A percentile compares a stretch with the other conserved stretches of the same genome.
Conservation (phyloP, 2,113 vertebrate genomes). For the Suncus etruscus region DNA sequence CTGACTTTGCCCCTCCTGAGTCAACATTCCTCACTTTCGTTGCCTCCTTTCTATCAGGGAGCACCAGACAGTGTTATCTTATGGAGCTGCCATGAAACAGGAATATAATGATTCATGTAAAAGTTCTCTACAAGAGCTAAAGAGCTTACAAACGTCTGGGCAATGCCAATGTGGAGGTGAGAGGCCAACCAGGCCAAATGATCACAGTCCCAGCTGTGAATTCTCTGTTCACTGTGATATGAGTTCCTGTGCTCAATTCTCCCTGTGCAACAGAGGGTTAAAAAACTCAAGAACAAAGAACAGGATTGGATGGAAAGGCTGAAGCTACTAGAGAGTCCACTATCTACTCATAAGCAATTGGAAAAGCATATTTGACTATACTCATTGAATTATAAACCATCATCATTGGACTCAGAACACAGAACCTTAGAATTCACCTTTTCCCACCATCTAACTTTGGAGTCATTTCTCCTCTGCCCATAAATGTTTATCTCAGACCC, state of each 20-base stretch:
- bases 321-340: background rate
- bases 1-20: background rate
- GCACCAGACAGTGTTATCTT: background rate
- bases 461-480: background rate
- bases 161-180: conserved; percentile 55
- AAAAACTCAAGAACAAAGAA: conserved; percentile 42
- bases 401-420: background rate
- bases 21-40: background rate
- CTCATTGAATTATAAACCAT: conserved; percentile 8
- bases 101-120: background rate
- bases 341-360: background rate
- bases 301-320: background rate
- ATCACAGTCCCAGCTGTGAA: conserved; percentile 59
- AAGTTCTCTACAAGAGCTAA: conserved; percentile 38
- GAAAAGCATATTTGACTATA: background rate
- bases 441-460: conserved; percentile 1
- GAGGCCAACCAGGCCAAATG: background rate
- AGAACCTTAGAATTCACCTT: background rate
- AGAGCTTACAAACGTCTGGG: background rate
- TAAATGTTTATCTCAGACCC: background rate
- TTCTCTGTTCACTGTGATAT: conserved; percentile 45
- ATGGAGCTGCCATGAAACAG: background rate
- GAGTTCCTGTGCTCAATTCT: conserved; percentile 42
- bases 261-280: conserved; percentile 16
- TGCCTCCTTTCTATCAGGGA: conserved; percentile 9